Conservation (phyloP, 2,888 invertebrate genomes). For the Perizoma affinitatum region DNA sequence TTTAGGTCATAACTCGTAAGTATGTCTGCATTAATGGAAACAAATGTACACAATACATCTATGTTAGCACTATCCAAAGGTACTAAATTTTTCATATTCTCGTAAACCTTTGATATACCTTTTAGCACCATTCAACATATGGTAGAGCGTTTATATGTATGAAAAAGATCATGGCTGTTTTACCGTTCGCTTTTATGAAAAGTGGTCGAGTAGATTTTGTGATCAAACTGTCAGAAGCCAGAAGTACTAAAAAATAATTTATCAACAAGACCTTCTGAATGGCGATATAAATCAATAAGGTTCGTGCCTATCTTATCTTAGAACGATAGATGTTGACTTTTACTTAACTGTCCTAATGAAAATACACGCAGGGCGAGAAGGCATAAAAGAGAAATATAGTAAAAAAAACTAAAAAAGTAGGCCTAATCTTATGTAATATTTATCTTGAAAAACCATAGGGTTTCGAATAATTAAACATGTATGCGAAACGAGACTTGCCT, state of each 20-base stretch:
- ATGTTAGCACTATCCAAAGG: constrained; percentile 24
- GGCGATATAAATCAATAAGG: constrained; percentile 8
- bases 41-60: constrained; percentile 31
- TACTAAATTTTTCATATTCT: constrained; percentile 34
- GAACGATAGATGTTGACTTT: no score
- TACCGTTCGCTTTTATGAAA: constrained; percentile 20
- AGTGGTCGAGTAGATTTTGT: neutral
- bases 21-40: constrained; percentile 23
- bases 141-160: constrained; percentile 11
- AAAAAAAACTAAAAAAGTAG: no score
- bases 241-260: constrained; percentile 6
- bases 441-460: no score
- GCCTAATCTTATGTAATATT: no score
- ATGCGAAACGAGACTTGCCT: no score
- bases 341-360: neutral
- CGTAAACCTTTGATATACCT: constrained; percentile 29
- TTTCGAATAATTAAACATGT: no score
- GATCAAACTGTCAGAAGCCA: neutral
- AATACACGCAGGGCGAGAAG: neutral
- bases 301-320: no score
- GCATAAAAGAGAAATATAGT: no score
- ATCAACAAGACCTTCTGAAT: neutral
- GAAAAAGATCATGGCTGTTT: constrained; percentile 13
- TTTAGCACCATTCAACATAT: constrained; percentile 25
- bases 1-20: neutral